A percentile compares a stretch with the other conserved stretches of the same genome.
Conservation (phyloP, 2,113 vertebrate genomes). For the Malurus melanocephalus region DNA sequence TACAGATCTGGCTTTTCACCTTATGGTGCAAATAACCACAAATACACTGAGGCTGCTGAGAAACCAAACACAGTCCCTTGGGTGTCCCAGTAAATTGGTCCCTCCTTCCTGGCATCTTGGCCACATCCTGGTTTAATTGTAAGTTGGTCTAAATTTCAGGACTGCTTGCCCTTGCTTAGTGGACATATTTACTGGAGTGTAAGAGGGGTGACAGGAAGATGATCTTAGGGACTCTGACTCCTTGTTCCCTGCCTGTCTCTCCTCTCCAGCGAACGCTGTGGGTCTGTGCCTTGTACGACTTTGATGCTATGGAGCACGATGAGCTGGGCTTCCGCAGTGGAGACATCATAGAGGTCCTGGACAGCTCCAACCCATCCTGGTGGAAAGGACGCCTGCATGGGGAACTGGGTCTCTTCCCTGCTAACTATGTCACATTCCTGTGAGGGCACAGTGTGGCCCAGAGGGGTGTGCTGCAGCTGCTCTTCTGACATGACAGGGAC, state of each 20-base stretch:
- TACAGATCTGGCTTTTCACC: background rate
- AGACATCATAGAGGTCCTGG: slow-evolving; percentile 89
- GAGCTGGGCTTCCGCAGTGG: slow-evolving; percentile 85
- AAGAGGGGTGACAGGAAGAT: background rate
- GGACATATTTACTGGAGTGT: background rate
- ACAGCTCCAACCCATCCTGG: slow-evolving; percentile 85
- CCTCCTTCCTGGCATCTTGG: background rate
- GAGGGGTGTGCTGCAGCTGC: background rate
- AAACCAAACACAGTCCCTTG: background rate
- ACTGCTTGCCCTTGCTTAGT: background rate
- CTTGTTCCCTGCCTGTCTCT: background rate
- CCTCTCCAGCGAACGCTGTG: slow-evolving; percentile 63
- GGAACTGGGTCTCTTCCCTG: slow-evolving; percentile 85
- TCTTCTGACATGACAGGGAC: background rate
- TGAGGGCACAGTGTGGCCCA: slow-evolving; percentile 36
- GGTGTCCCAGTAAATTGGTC: background rate
- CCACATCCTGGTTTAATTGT: slow-evolving; percentile 16
- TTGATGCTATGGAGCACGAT: slow-evolving; percentile 82
- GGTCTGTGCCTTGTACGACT: slow-evolving; percentile 89
- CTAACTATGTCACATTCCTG: slow-evolving; percentile 82
- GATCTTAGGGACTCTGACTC: background rate
- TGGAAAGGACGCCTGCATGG: slow-evolving; percentile 87
- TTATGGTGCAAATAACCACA: background rate
- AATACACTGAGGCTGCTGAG: background rate
- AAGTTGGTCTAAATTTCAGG: background rate